A percentile compares a stretch with the other conserved stretches of the same genome.
Evolutionary conservation across 2,888 invertebrate species (phyloP).

Genomic region (Stegana nigrithorax): DNA sequence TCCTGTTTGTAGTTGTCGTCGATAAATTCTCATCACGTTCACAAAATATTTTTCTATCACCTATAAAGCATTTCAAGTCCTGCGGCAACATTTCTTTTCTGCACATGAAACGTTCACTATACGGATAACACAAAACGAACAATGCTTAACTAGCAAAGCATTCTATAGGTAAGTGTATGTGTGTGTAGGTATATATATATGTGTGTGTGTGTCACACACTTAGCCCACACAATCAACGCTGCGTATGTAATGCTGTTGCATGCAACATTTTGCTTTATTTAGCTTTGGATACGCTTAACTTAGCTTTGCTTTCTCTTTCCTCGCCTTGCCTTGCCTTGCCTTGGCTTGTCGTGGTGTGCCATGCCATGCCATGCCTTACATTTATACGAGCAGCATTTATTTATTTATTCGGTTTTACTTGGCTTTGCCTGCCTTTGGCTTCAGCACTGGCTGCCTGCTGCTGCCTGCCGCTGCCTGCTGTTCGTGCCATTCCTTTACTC

Average conservation of each 20-base stretch:
- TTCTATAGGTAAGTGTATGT: too few relatives aligned
- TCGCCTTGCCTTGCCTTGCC: not conserved
- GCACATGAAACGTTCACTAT: not conserved
- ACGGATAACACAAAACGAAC: not conserved
- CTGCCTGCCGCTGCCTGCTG: too few relatives aligned
- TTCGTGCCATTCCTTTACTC: not conserved
- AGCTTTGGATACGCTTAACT: not conserved
- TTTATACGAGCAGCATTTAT: not conserved
- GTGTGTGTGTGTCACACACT: too few relatives aligned
- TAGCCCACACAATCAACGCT: too few relatives aligned
- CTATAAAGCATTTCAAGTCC: conserved; percentile 52
- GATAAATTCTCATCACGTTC: conserved; percentile 67
- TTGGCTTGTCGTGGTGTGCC: not conserved
- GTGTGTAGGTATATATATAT: not conserved
- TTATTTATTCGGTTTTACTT: not conserved
- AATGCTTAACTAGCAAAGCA: not conserved
- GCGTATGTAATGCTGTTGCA: conserved; percentile 2
- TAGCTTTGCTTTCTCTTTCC: not conserved
- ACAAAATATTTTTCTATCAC: conserved; percentile 65
- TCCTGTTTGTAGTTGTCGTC: too few relatives aligned
- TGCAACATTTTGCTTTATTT: conserved; percentile 2
- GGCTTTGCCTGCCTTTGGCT: not conserved
- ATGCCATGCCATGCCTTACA: too few relatives aligned
- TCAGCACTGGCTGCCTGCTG: too few relatives aligned
- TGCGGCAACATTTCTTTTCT: conserved; percentile 33